Evolutionary conservation across 2,797 vertebrate genomes (phyloP), one percentile per base, ranked within the genome.

Genomic region (Poecilia wingei): DNA sequence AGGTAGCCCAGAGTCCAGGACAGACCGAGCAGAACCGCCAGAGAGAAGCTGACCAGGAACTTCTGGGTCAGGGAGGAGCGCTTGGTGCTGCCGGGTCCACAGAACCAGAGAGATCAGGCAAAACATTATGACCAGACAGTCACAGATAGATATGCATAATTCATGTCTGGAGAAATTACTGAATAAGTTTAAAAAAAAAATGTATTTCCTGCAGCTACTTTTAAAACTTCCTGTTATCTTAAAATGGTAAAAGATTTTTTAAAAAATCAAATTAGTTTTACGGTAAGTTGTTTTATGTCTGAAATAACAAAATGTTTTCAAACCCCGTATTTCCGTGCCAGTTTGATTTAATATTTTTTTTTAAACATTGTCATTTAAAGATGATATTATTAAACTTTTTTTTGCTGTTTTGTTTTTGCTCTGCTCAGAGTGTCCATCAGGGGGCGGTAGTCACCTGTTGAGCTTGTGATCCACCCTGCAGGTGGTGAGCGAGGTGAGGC

Each of bases 1-100:
- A 97, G 57, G 79, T 94, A 97, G 2, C 93, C 93, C 33, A 90
- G 75, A 2, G 81, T 74, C 95, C 96, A 96, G 74, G 95, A 96
- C 76, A 97, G 57, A 53, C 95, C 75, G 0, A 96, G 90, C 20
- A 96, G 22, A 16, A 94, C 83, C 0, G 80, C 78, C 79, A 95
- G 13, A 31, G 94, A 95, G 1, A 96, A 73, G 0, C 89, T 95
- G 72, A 70, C 81, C 18, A 94, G 39, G 41, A 92, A 77, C 83
- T 92, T 96, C 88, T 92, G 95, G 43, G 61, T 33, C 13, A 79
- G 16, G 25, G 86, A 91, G 16, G 47, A 7, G 10, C 61, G 91
- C 49, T 77, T 89, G 33, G 92, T 93, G 47, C 95, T 96, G 39
- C 7, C 31, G 13, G 4, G 31, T 41, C 14, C 14, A 74, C 49